Evolutionary conservation across 1,140 invertebrate species (phyloP).

Genomic region (Zaprionus africanus): DNA sequence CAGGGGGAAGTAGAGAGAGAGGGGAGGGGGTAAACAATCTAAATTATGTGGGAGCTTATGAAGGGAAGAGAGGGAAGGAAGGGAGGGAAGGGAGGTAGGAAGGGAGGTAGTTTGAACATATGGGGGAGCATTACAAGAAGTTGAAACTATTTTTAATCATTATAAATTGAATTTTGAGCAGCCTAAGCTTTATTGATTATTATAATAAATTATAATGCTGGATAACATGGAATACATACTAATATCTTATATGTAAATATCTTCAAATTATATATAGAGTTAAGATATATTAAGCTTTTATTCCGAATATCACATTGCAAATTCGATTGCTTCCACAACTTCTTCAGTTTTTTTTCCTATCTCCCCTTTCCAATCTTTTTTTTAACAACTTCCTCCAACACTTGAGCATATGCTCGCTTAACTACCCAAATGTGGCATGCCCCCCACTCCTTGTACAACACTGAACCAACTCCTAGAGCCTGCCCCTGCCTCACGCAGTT

Average conservation of each 20-base stretch:
- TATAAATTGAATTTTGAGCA: neutral
- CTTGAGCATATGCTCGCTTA: conserved; percentile 57
- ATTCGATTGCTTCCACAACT: neutral
- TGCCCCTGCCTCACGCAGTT: neutral
- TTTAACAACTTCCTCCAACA: neutral
- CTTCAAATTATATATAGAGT: too few relatives aligned
- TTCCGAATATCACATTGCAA: too few relatives aligned
- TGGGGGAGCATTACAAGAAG: neutral
- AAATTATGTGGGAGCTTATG: neutral
- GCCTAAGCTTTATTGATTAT: neutral
- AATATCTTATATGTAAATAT: too few relatives aligned
- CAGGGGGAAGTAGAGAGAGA: neutral
- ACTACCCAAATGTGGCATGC: conserved; percentile 10
- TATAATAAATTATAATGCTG: too few relatives aligned
- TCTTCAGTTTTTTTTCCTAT: neutral
- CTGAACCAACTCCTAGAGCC: neutral
- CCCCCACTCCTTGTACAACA: neutral
- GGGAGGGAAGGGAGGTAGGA: neutral
- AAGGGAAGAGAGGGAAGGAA: too few relatives aligned
- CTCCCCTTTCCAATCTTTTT: neutral
- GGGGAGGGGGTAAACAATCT: neutral
- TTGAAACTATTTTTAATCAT: neutral
- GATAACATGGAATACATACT: too few relatives aligned
- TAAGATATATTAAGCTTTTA: too few relatives aligned
- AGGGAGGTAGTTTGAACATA: neutral